Evolutionary conservation across 2,888 invertebrate genomes (phyloP).

Genomic region (Aquatica leii): DNA sequence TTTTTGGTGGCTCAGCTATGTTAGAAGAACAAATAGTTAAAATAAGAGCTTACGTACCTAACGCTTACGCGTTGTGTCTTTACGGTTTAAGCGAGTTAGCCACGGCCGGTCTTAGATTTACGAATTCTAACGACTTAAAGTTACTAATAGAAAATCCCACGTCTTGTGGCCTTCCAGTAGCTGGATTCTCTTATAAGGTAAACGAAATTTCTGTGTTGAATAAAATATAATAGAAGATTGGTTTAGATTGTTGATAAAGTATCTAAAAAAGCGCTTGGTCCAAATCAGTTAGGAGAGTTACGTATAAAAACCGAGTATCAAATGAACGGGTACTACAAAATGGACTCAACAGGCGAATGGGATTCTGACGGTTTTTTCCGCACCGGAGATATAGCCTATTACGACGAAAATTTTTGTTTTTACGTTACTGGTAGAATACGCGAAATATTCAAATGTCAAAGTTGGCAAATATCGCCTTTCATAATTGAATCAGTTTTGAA

Average conservation of each 20-base stretch:
- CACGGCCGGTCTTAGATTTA: not conserved
- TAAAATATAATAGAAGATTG: constrained; percentile 9
- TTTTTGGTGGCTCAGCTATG: not conserved
- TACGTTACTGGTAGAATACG: too few species aligned
- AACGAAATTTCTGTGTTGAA: not conserved
- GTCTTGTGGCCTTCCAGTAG: not conserved
- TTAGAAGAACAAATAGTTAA: too few species aligned
- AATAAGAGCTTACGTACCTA: too few species aligned
- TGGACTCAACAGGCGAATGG: constrained; percentile 58
- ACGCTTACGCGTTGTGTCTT: too few species aligned
- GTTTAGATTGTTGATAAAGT: constrained; percentile 62
- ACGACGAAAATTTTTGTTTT: too few species aligned
- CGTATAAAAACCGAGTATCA: constrained; percentile 51
- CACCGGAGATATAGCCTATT: too few species aligned
- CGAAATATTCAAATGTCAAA: too few species aligned
- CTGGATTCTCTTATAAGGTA: not conserved
- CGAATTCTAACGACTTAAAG: not conserved
- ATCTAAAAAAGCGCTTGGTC: constrained; percentile 60
- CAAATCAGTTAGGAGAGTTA: constrained; percentile 62
- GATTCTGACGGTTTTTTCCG: too few species aligned
- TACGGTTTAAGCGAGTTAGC: not conserved
- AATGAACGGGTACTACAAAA: constrained; percentile 61
- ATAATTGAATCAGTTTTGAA: too few species aligned
- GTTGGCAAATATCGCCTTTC: too few species aligned
- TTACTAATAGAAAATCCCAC: not conserved